phyloP scores from a whole-genome alignment of 2,113 vertebrate species.

The Ctenomys sociabilis region DNA sequence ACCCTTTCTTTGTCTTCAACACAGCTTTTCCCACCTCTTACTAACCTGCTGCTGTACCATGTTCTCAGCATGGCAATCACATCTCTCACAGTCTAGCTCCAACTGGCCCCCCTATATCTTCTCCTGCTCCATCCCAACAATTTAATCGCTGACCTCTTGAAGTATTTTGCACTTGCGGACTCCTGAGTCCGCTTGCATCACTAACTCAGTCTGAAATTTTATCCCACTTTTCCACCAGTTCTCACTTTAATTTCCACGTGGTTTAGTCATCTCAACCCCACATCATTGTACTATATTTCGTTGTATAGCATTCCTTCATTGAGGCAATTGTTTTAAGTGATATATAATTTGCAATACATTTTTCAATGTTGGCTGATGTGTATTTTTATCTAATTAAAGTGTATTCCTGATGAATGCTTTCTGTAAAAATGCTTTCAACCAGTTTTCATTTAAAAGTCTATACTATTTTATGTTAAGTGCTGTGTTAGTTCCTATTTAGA shows the following conservation, averaged over 20 bases:
- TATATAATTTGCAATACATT: neutral
- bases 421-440: neutral
- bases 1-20: neutral
- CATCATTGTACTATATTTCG: neutral
- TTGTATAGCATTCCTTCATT: neutral
- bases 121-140: neutral
- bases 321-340: neutral
- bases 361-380: neutral
- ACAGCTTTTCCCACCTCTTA: neutral
- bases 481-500: constrained; percentile 14
- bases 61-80: neutral
- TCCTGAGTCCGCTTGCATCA: neutral
- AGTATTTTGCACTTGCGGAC: neutral
- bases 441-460: neutral
- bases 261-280: neutral
- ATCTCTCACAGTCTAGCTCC: neutral
- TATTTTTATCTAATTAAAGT: neutral
- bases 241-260: neutral
- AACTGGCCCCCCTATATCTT: neutral
- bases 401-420: neutral
- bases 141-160: neutral
- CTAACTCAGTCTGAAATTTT: neutral
- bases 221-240: neutral
- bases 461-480: neutral
- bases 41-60: neutral